Conservation (phyloP, 2,797 vertebrate species). For the Lemur catta region DNA sequence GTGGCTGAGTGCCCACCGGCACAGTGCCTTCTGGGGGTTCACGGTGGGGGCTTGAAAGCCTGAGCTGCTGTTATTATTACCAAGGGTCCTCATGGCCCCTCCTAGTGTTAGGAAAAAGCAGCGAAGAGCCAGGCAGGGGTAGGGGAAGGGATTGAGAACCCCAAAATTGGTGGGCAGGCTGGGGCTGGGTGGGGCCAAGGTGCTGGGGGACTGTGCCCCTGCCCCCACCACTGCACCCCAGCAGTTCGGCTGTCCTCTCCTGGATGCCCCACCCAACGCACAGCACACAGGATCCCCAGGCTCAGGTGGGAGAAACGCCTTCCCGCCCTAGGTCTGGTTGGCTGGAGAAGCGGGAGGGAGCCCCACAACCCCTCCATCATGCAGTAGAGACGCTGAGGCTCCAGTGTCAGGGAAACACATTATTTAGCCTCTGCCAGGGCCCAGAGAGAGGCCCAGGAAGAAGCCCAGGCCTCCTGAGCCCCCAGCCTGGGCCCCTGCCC, state of each 20-base stretch:
- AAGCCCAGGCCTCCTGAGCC: not conserved
- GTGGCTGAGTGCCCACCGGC: not conserved
- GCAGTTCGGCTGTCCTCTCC: not conserved
- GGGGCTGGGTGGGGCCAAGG: not conserved
- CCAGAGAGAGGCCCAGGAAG: not conserved
- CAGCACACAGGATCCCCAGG: not conserved
- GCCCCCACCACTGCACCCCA: not conserved
- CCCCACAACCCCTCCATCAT: not conserved
- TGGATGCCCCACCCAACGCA: not conserved
- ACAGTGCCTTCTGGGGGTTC: not conserved
- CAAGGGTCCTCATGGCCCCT: not conserved
- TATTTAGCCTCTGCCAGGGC: not conserved
- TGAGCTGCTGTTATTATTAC: not conserved
- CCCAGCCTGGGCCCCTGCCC: not conserved
- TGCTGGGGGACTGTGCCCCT: not conserved
- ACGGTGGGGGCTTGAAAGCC: accelerated
- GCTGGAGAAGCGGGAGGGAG: not conserved
- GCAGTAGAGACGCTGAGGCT: not conserved
- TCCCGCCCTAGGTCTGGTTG: not conserved
- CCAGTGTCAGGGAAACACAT: not conserved
- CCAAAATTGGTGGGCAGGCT: not conserved
- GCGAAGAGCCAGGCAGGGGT: not conserved
- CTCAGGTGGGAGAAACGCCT: not conserved
- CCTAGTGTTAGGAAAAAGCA: not conserved
- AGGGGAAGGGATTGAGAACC: not conserved